These are phyloP conservation scores for Platygyra sinensis DNA, from an alignment of 64 coral and sea anemone genomes.

Conservation along the genomic window DNA sequence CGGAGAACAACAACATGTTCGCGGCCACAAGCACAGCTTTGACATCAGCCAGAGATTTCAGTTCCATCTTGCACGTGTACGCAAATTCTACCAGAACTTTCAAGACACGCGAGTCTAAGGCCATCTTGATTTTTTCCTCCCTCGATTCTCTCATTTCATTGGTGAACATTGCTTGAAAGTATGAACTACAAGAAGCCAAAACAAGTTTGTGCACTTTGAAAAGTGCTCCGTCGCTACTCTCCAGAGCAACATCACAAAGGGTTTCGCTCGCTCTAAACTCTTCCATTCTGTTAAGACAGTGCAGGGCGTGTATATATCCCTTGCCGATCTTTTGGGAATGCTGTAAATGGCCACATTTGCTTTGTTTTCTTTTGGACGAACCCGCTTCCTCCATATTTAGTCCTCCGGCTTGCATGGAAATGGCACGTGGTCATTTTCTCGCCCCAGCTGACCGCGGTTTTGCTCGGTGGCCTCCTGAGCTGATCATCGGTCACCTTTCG, in stretches of 20 bases:
- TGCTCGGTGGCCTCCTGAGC: background rate
- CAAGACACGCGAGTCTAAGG: constrained; percentile 43
- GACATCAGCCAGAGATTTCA: constrained; percentile 28
- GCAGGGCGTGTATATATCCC: constrained; percentile 23
- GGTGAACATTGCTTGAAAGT: constrained; percentile 75
- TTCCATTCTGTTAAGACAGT: constrained; percentile 59
- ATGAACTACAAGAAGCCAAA: constrained; percentile 51
- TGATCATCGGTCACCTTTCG: background rate
- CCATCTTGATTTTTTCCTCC: constrained; percentile 45
- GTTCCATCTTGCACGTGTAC: constrained; percentile 56
- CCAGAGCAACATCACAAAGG: constrained; percentile 66
- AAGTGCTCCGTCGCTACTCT: background rate
- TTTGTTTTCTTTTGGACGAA: constrained; percentile 5
- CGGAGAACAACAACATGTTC: constrained; percentile 59
- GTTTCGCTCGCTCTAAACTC: constrained; percentile 45
- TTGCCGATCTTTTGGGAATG: background rate
- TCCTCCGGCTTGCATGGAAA: too few relatives aligned
- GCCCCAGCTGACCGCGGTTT: constrained; percentile 23
- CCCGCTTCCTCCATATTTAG: constrained; percentile 1
- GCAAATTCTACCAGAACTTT: constrained; percentile 51
- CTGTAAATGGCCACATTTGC: background rate
- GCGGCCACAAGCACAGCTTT: constrained; percentile 36
- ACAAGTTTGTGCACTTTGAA: constrained; percentile 61
- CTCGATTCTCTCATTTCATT: constrained; percentile 59
- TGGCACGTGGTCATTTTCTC: constrained; percentile 14